These are phyloP conservation scores for Anthonomus grandis DNA, from an alignment of 1,140 invertebrate species.

Conservation along the genomic window DNA sequence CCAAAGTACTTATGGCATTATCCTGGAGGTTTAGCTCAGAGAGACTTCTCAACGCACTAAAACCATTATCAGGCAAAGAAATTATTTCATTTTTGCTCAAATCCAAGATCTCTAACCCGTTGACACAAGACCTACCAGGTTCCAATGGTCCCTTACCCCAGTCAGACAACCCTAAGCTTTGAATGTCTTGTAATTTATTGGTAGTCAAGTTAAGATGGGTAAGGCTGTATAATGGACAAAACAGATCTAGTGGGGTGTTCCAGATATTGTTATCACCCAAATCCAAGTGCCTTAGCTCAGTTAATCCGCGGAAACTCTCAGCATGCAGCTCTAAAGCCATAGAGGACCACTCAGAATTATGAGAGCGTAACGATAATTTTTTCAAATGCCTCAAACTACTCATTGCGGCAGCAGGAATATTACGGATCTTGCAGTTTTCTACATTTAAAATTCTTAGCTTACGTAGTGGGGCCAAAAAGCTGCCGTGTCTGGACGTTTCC, in stretches of 20 bases:
- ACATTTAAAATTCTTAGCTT: conserved; percentile 67
- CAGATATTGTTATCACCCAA: conserved; percentile 78
- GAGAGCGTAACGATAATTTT: conserved; percentile 66
- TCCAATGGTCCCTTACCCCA: conserved; percentile 52
- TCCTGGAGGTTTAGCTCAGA: conserved; percentile 65
- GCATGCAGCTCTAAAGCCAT: conserved; percentile 72
- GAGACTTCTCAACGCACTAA: conserved; percentile 65
- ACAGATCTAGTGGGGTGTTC: conserved; percentile 67
- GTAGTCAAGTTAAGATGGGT: conserved; percentile 68
- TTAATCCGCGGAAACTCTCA: conserved; percentile 65
- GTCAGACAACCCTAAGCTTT: conserved; percentile 67
- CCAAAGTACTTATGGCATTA: conserved; percentile 69
- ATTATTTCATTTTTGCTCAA: conserved; percentile 71
- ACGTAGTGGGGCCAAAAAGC: conserved; percentile 63
- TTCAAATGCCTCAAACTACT: conserved; percentile 63
- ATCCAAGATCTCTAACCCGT: conserved; percentile 66
- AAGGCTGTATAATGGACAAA: conserved; percentile 71
- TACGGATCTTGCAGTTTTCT: conserved; percentile 75
- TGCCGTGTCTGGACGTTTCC: conserved; percentile 55
- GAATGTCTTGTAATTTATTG: conserved; percentile 75
- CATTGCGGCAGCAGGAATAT: conserved; percentile 67
- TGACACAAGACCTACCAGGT: conserved; percentile 58
- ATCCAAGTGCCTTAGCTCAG: conserved; percentile 66
- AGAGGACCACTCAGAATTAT: conserved; percentile 77
- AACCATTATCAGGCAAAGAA: conserved; percentile 62